phyloP scores from a whole-genome alignment of 2,113 vertebrate genomes.

The Lagopus leucura region DNA sequence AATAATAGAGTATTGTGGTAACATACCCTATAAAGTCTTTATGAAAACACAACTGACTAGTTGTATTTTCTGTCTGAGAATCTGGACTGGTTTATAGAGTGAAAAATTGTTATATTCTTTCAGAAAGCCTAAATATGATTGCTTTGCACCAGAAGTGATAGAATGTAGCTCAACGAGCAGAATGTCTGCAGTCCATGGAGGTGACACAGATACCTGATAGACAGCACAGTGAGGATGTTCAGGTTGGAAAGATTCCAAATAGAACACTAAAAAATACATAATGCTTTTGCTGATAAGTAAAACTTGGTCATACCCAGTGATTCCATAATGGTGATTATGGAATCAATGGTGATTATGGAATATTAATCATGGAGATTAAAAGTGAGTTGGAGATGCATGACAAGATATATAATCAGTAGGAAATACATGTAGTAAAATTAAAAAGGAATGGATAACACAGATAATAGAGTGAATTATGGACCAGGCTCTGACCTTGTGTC shows the following conservation, averaged over 20 bases:
- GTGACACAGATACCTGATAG: not conserved
- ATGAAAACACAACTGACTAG: not conserved
- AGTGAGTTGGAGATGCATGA: not conserved
- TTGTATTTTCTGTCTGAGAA: not conserved
- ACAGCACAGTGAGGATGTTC: not conserved
- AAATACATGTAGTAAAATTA: not conserved
- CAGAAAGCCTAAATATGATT: not conserved
- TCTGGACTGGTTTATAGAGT: not conserved
- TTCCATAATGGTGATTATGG: not conserved
- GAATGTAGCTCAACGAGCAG: not conserved
- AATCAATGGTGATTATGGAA: no score
- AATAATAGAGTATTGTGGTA: not conserved
- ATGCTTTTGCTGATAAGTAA: not conserved
- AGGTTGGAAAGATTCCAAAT: not conserved
- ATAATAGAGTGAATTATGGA: not conserved
- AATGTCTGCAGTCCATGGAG: not conserved
- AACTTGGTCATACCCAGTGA: not conserved
- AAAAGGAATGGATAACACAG: not conserved
- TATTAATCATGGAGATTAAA: not conserved
- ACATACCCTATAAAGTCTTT: not conserved
- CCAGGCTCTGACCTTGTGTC: not conserved
- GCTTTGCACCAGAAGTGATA: slow-evolving; percentile 1
- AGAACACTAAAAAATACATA: not conserved
- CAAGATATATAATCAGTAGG: not conserved
- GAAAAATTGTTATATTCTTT: not conserved